A percentile compares a stretch with the other conserved stretches of the same genome.
These are phyloP conservation scores for Nymphalis c-album DNA, from an alignment of 2,888 invertebrate genomes.

Conservation along the genomic window DNA sequence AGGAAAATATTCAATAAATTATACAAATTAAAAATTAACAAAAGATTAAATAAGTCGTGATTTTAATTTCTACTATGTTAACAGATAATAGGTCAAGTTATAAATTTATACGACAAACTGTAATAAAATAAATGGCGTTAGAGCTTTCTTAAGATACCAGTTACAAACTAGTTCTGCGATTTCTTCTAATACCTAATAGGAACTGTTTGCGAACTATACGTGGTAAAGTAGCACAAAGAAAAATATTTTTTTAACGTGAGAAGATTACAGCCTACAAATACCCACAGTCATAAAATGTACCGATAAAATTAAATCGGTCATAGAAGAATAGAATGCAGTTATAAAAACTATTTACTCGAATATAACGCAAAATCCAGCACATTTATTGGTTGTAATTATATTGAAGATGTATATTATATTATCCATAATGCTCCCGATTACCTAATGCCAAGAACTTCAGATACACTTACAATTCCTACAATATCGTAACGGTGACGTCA, in stretches of 20 bases:
- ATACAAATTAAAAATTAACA: too few relatives aligned
- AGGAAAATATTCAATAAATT: too few relatives aligned
- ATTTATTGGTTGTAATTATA: background rate
- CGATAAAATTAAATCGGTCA: constrained; percentile 14
- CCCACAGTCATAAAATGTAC: background rate
- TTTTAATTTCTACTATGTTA: background rate
- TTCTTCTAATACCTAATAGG: constrained; percentile 39
- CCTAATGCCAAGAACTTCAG: too few relatives aligned
- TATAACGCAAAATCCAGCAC: background rate
- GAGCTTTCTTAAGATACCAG: constrained; percentile 39
- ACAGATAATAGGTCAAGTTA: background rate
- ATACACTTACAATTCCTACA: too few relatives aligned
- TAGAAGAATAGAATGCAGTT: constrained; percentile 3
- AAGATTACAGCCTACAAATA: constrained; percentile 12
- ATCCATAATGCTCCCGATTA: too few relatives aligned
- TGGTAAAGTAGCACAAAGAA: constrained; percentile 43
- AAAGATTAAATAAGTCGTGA: background rate
- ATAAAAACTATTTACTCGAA: background rate
- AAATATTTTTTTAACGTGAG: constrained; percentile 10
- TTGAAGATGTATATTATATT: too few relatives aligned
- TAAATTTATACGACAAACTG: background rate
- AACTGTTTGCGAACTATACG: constrained; percentile 30
- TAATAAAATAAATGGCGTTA: constrained; percentile 10
- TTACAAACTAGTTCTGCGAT: constrained; percentile 38
- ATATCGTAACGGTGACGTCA: background rate